A percentile compares a stretch with the other conserved stretches of the same genome.
Conservation (phyloP, 2,797 vertebrate genomes). For the Sebastes itinus region DNA sequence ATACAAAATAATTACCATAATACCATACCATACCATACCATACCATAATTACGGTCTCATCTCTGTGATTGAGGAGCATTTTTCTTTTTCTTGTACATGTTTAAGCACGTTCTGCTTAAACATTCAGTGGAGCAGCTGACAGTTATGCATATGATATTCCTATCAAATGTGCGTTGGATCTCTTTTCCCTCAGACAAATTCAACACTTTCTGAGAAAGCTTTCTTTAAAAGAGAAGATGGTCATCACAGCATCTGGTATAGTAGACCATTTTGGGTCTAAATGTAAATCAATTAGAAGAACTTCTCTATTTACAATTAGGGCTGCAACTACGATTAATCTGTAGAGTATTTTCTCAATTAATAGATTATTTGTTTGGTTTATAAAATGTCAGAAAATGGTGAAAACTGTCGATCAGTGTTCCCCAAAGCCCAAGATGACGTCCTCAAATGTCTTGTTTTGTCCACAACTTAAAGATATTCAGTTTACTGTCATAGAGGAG, state of each 20-base stretch:
- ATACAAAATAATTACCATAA: neutral
- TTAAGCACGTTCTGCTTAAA: neutral
- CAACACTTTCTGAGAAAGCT: neutral
- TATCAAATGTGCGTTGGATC: neutral
- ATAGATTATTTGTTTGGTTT: rapidly evolving
- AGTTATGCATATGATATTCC: neutral
- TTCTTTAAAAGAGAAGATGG: neutral
- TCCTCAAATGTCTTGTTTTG: no score
- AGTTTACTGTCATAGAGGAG: no score
- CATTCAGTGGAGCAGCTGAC: neutral
- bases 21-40: no score
- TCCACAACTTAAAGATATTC: no score
- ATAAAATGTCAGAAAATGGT: no score
- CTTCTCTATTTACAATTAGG: no score
- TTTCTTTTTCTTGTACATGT: neutral
- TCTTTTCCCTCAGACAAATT: neutral
- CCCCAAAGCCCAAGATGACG: no score
- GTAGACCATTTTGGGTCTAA: neutral
- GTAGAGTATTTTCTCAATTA: no score
- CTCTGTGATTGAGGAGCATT: neutral
- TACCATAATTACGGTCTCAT: neutral
- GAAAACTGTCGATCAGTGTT: no score
- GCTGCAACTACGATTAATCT: no score
- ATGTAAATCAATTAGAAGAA: neutral
- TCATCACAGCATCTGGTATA: neutral